phyloP scores from a whole-genome alignment of 1,140 invertebrate species.

The Heterodera carotae region DNA sequence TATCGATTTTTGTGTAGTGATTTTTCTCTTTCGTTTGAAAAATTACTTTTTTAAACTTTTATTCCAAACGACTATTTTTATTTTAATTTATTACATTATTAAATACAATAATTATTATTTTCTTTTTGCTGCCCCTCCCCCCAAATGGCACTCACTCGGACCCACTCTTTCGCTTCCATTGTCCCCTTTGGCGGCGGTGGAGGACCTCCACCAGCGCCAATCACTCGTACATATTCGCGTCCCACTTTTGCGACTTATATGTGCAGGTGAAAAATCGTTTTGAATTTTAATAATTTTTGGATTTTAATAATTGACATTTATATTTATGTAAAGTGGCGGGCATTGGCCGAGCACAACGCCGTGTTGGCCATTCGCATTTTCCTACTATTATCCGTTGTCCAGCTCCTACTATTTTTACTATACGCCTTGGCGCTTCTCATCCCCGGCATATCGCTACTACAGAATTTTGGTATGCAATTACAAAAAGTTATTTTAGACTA shows the following conservation, averaged over 20 bases:
- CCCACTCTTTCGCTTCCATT: background rate
- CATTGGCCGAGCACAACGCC: conserved; percentile 29
- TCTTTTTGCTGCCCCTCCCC: background rate
- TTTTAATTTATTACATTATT: no score
- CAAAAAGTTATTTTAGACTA: background rate
- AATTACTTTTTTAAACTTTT: no score
- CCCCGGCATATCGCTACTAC: conserved; percentile 25
- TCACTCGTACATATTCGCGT: conserved; percentile 19
- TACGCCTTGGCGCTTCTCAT: conserved; percentile 15
- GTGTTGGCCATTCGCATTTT: conserved; percentile 25
- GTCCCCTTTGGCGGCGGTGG: background rate
- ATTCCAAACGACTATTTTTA: no score
- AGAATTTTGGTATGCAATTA: conserved; percentile 12
- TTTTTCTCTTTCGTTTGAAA: no score
- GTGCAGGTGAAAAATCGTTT: conserved; percentile 6
- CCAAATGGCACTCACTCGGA: background rate
- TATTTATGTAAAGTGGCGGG: conserved; percentile 10
- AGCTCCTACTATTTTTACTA: conserved; percentile 30
- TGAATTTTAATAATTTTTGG: no score
- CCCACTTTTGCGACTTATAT: conserved; percentile 21
- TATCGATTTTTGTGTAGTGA: no score
- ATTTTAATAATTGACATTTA: no score
- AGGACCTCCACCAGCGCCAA: background rate
- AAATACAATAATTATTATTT: no score
- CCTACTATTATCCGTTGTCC: conserved; percentile 30